A percentile compares a stretch with the other conserved stretches of the same genome.
Evolutionary conservation across 2,888 invertebrate species (phyloP).

Genomic region (Polydrusus cervinus): DNA sequence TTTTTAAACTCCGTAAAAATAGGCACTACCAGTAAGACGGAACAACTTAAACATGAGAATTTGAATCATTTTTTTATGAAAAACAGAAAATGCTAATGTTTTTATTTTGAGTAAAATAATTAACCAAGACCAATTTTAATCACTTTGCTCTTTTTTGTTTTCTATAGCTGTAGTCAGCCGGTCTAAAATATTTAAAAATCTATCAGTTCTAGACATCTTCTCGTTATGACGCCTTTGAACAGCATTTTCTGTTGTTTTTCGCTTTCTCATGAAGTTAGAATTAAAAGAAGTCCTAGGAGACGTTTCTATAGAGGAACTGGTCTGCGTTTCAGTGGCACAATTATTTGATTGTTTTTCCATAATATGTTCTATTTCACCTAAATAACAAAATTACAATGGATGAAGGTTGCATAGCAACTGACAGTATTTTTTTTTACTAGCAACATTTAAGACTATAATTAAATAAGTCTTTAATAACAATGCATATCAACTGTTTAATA

Average conservation of each 20-base stretch:
- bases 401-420: neutral
- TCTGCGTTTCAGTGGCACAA: neutral
- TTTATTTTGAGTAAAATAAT: too few species aligned
- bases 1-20: too few species aligned
- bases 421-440: neutral
- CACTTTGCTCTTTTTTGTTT: neutral
- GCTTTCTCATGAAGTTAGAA: neutral
- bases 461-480: too few species aligned
- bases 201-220: neutral
- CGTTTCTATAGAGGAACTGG: neutral
- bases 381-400: neutral
- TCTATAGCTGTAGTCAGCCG: neutral
- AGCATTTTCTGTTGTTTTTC: neutral
- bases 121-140: neutral
- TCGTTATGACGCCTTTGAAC: neutral
- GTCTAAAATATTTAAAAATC: neutral
- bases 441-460: neutral
- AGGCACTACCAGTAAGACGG: too few species aligned
- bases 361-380: neutral
- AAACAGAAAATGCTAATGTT: too few species aligned
- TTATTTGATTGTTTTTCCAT: too few species aligned
- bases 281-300: neutral
- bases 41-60: too few species aligned
- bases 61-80: neutral
- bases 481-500: too few species aligned